Evolutionary conservation across 1,140 invertebrate genomes (phyloP).

Genomic region (Latrodectus geometricus): DNA sequence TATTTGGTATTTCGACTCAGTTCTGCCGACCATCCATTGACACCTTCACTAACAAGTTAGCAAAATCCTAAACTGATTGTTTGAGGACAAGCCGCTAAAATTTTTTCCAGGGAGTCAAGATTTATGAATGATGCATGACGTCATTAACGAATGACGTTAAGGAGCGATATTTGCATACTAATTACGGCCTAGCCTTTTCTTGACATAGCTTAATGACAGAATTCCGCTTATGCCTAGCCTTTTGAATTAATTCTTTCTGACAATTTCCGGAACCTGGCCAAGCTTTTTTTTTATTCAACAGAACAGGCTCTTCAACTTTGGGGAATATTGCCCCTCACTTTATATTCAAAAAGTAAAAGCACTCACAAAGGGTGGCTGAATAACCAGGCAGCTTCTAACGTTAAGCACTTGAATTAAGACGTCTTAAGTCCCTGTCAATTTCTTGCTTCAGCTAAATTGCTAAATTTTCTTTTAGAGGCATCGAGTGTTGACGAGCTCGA

Average conservation of each 20-base stretch:
- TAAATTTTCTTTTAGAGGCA: slow-evolving; percentile 41
- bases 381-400: slow-evolving; percentile 55
- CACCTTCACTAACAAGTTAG: slow-evolving; percentile 40
- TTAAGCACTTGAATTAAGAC: slow-evolving; percentile 62
- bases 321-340: slow-evolving; percentile 60
- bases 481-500: slow-evolving; percentile 20
- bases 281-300: slow-evolving; percentile 37
- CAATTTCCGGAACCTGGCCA: slow-evolving; percentile 59
- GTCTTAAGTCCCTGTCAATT: slow-evolving; percentile 60
- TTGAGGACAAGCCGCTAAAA: slow-evolving; percentile 6
- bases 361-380: slow-evolving; percentile 56
- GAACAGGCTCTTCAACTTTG: slow-evolving; percentile 60
- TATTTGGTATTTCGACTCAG: slow-evolving; percentile 18
- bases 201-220: slow-evolving; percentile 63
- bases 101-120: slow-evolving; percentile 55
- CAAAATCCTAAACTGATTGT: slow-evolving; percentile 45
- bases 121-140: slow-evolving; percentile 63
- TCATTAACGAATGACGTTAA: slow-evolving; percentile 62
- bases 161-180: slow-evolving; percentile 62
- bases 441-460: slow-evolving; percentile 60
- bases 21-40: slow-evolving; percentile 20
- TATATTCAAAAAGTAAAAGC: slow-evolving; percentile 61
- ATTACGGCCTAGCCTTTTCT: slow-evolving; percentile 58
- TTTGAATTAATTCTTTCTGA: slow-evolving; percentile 62
- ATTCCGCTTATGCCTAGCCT: slow-evolving; percentile 61